Evolutionary conservation across 2,888 invertebrate species (phyloP), one percentile per base, ranked within the genome.

Genomic region (Frankliniella intonsa): DNA sequence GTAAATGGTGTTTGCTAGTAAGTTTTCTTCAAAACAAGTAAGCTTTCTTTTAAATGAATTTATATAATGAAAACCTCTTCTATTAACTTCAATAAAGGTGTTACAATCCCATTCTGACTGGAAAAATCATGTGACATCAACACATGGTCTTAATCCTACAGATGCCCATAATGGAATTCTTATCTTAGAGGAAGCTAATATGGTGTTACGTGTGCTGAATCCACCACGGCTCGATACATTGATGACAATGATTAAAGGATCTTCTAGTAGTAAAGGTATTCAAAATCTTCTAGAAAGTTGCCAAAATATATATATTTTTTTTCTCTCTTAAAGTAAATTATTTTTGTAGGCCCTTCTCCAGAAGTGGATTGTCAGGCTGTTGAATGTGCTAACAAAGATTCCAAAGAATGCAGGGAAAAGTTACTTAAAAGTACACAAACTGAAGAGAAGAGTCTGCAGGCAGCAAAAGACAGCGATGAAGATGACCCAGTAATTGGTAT

Each of bases 141-240:
- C 89, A 5, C 92, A 92, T 86, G 90, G 90, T 50, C 88, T 92
- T 0, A 89, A 91, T 0, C 90, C 90, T 83, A 90, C 89, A 82
- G 91, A 92, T 83, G 92, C 92, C 0, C 88, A 91, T 79, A 91
- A 91, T 85, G 91, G 91, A 0, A 88, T 92, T 3, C 89, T 91
- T 55, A 91, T 92, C 19, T 89, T 92, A 88, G 91, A 91, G 76
- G 92, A 92, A 84, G 92, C 92, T 0, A 91, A 91, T 82, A 91
- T 91, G 49, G 92, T 92, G 0, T 87, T 92, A 1, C 86, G 86
- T 83, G 86, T 85, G 49, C 85, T 86, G 17, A 85, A 86, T 80
- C 86, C 86, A 65, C 85, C 85, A 9, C 81, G 84, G 17, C 80
- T 85, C 9, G 84, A 84, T 65, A 83, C 84, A 11, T 84, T 84